Conservation (phyloP, 2,888 invertebrate species). For the Drosophila atripex region DNA sequence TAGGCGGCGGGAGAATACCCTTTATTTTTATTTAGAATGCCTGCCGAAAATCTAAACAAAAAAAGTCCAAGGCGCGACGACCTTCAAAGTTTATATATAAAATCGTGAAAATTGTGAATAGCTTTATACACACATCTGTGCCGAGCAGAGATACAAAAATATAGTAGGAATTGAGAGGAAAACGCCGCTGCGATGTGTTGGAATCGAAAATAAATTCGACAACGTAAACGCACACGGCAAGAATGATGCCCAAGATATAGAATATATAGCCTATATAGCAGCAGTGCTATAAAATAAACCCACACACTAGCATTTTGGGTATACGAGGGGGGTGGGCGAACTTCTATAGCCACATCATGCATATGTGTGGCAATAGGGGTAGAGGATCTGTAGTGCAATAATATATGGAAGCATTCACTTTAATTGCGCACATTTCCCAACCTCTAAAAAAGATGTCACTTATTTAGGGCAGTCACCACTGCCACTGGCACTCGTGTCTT, state of each 20-base stretch:
- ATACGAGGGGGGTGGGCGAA: conserved; percentile 23
- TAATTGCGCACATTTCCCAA: conserved; percentile 35
- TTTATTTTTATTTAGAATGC: conserved; percentile 68
- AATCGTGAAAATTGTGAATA: conserved; percentile 71
- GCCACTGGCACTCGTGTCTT: conserved; percentile 8
- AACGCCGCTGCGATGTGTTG: conserved; percentile 30
- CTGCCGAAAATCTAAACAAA: conserved; percentile 75
- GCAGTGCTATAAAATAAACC: conserved; percentile 49
- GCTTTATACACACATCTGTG: conserved; percentile 67
- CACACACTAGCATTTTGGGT: conserved; percentile 23
- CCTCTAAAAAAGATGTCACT: conserved; percentile 55
- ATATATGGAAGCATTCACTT: conserved; percentile 14
- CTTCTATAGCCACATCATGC: conserved; percentile 19
- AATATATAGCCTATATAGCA: conserved; percentile 30
- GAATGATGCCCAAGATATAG: conserved; percentile 66
- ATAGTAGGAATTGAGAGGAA: conserved; percentile 39
- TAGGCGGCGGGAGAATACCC: conserved; percentile 8
- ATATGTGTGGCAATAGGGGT: conserved; percentile 48
- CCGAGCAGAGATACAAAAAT: conserved; percentile 40
- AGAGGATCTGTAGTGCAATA: conserved; percentile 26
- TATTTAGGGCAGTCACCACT: conserved; percentile 63
- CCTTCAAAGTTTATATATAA: conserved; percentile 76
- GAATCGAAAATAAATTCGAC: conserved; percentile 72
- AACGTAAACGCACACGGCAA: conserved; percentile 67
- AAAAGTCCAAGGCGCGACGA: conserved; percentile 63